Evolutionary conservation across 1,140 invertebrate species (phyloP).

Genomic region (Periplaneta americana): DNA sequence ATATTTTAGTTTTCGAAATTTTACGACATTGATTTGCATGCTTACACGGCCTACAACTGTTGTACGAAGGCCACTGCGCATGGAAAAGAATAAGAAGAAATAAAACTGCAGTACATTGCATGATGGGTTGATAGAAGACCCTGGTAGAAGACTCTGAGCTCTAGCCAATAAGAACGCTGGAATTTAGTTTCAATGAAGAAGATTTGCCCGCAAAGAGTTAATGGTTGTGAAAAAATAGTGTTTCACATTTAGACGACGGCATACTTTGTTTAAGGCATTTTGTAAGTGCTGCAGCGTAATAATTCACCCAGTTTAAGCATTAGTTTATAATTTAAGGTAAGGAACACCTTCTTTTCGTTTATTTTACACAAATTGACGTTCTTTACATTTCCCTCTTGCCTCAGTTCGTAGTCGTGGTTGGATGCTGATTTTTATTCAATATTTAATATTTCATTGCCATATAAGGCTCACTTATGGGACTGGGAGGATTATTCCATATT

Average conservation of each 20-base stretch:
- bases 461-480: not conserved
- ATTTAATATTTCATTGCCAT: not conserved
- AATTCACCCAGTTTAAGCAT: not conserved
- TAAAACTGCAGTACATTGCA: conserved; percentile 24
- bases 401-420: not conserved
- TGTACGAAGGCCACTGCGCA: not conserved
- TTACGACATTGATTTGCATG: conserved; percentile 5
- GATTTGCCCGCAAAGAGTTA: conserved; percentile 15
- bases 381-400: not conserved
- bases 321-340: not conserved
- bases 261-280: not conserved
- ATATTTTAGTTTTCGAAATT: not conserved
- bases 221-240: conserved; percentile 8
- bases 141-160: conserved; percentile 43
- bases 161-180: conserved; percentile 32
- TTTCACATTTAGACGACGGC: not conserved
- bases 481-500: not conserved
- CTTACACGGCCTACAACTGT: not conserved
- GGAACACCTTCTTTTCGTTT: not conserved
- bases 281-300: not conserved
- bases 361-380: not conserved
- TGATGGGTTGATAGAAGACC: conserved; percentile 38
- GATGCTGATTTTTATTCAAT: not conserved
- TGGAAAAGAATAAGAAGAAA: not conserved
- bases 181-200: conserved; percentile 15